Evolutionary conservation across 2,113 vertebrate genomes (phyloP), one percentile per base, ranked within the genome.

Genomic region (Lepisosteus osseus): DNA sequence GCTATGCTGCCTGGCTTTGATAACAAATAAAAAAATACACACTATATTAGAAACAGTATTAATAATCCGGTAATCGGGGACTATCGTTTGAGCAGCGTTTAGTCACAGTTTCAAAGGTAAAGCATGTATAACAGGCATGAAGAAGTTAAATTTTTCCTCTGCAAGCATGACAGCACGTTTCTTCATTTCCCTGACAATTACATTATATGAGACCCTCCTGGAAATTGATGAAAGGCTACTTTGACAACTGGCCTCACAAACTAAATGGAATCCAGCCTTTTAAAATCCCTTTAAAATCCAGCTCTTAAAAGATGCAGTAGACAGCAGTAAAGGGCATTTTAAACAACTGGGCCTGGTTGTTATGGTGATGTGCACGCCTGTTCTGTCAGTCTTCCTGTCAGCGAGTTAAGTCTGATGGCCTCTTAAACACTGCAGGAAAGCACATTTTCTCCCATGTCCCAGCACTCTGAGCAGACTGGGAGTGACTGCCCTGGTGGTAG

Each of bases 331-430:
- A 59, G 14, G 57, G 57, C 57, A 59, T 59, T 59, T 59, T 59
- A 59, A 59, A 59, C 57, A 59, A 59, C 57, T n/a, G 9, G 11
- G 14, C 9, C 57, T 13, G 57, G 57, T 59, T 59, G 57, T 59
- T 14, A 59, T 59, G 57, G 57, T 59, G 57, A 59, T 59, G 14
- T 2, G 5, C n/a, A 13, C 57, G 14, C 57, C 57, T 13, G 57
- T 59, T 59, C 57, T 59, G 57, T 59, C 57, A 59, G 14, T 59
- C 57, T 59, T 4, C 13, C 57, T 59, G 57, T 59, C 57, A 59
- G 57, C 5, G 57, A 13, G 4, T 59, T 13, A 59, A n/a, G 14
- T 15, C 57, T 7, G 12, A 8, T 59, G 57, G 11, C 57, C 57
- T 13, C 57, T 59, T 59, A 59, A n/a, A 15, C 57, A 59, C 57